These are phyloP conservation scores for Crocuta crocuta DNA, from an alignment of 2,113 vertebrate genomes.

Conservation along the genomic window DNA sequence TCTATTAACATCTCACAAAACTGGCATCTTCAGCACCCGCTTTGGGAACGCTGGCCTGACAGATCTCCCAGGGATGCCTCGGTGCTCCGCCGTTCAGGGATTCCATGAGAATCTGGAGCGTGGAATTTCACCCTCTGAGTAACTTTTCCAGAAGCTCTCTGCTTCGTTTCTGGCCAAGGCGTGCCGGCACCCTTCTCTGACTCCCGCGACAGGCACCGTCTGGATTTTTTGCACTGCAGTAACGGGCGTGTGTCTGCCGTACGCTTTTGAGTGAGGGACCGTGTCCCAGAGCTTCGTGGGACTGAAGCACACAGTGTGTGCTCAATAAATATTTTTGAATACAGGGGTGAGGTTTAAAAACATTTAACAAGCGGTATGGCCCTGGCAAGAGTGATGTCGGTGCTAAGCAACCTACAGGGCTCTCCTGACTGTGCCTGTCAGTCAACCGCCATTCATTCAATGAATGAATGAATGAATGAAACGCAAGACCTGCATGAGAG, in stretches of 20 bases:
- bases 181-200: neutral
- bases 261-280: neutral
- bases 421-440: neutral
- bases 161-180: conserved; percentile 30
- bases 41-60: neutral
- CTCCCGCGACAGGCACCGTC: accelerated
- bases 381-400: neutral
- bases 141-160: conserved; percentile 27
- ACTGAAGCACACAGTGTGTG: neutral
- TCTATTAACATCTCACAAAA: neutral
- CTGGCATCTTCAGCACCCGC: neutral
- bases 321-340: neutral
- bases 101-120: neutral
- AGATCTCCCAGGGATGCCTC: neutral
- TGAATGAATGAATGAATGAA: neutral
- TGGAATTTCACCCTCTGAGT: conserved; percentile 53
- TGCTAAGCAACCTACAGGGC: neutral
- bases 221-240: neutral
- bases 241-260: accelerated
- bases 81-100: neutral
- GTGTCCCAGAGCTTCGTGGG: neutral
- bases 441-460: neutral
- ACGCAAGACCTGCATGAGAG: neutral
- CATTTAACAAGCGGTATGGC: neutral
- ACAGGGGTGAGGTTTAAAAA: neutral